Conservation (phyloP, 1,140 invertebrate genomes). For the Zaprionus lachaisei region DNA sequence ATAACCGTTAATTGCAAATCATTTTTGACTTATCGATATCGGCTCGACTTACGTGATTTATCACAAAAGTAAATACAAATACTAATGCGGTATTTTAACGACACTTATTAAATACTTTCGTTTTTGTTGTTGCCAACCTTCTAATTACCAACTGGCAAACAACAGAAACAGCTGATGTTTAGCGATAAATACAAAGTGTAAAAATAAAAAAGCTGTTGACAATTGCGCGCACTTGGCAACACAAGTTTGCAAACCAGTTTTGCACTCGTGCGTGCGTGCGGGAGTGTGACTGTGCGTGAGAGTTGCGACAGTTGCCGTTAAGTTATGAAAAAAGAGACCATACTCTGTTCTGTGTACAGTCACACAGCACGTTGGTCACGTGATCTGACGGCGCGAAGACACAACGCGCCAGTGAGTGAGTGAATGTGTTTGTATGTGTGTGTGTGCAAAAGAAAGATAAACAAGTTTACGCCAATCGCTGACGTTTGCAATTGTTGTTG, state of each 20-base stretch:
- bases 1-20: slow-evolving; percentile 2
- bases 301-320: slow-evolving; percentile 56
- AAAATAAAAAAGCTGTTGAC: background rate
- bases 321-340: slow-evolving; percentile 11
- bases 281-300: background rate
- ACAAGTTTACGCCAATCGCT: slow-evolving; percentile 37
- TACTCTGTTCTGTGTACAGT: slow-evolving; percentile 64
- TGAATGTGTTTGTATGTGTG: background rate
- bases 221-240: slow-evolving; percentile 9
- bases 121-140: background rate
- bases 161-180: background rate
- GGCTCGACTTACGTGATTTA: background rate
- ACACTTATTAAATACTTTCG: background rate
- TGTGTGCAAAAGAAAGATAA: slow-evolving; percentile 41
- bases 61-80: background rate
- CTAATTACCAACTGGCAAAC: background rate
- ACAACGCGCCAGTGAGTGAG: background rate
- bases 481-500: slow-evolving; percentile 31
- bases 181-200: slow-evolving; percentile 3
- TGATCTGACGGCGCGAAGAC: slow-evolving; percentile 9
- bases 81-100: background rate
- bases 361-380: slow-evolving; percentile 33
- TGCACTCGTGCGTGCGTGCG: background rate
- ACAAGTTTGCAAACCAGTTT: background rate
- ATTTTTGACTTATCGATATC: background rate